Base-by-base conservation (phyloP, 2,888 invertebrate genomes). In the Poecilobothrus nobilitatus region DNA sequence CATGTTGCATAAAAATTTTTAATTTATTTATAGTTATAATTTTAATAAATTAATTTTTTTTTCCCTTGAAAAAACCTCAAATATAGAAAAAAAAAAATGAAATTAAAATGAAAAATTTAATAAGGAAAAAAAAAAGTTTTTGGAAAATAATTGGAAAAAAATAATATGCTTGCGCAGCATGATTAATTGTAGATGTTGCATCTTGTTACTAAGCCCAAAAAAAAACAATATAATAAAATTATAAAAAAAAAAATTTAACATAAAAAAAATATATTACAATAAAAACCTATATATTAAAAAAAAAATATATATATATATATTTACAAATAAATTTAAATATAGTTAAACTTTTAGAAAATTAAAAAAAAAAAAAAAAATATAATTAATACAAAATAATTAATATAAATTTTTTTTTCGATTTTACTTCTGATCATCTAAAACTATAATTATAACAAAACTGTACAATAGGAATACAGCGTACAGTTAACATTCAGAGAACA, bases 401-500 rank as follows among this genome's bases (percentile, higher is more conserved):
- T 62, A 63, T 10, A 12, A 20, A 15, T 68, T 61, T 61, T 22
- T 65, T 66, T 63, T 66, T 66, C 6, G 15, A 6, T 3, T 15
- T 12, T 53, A 53, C 15, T 18, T 15, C 12, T 15, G 15, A 53
- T 12, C 15, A 12, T 15, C n/a, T 53, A 53, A n/a, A 53, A 53
- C 15, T 8, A 41, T 44, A 53, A 12, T 12, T 15, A n/a, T 53
- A 53, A 15, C 15, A 64, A 70, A 67, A 68, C 70, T 71, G 63
- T 53, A 12, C 2, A 10, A 37, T 75, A 95, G 95, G 97, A 97
- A 88, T 97, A 97, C 87, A 95, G 95, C 80, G 95, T 96, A 77
- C 97, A 97, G 84, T 86, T 97, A 80, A 97, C 97, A 75, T 96
- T 97, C 86, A 89, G 97, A 82, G 96, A 97, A 82, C 94, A 97